A percentile compares a stretch with the other conserved stretches of the same genome.
These are phyloP conservation scores for Bombus terrestris DNA, from an alignment of 1,140 invertebrate species.

Conservation along the genomic window DNA sequence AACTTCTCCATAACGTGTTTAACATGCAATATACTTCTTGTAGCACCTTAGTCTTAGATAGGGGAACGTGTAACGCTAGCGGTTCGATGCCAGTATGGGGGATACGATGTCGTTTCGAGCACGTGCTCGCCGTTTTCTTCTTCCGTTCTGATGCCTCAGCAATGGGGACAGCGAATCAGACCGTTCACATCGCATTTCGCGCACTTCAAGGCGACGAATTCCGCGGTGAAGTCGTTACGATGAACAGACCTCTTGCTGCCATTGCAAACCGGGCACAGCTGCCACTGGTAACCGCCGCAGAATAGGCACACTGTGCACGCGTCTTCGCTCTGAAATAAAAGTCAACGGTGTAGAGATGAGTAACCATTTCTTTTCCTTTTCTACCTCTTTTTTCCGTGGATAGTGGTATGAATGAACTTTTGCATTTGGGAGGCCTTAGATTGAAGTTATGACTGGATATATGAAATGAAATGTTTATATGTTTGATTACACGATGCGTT, in stretches of 20 bases:
- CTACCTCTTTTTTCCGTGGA: no score
- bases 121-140: constrained; percentile 6
- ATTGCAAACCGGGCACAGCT: constrained; percentile 95
- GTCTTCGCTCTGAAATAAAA: constrained; percentile 87
- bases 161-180: constrained; percentile 92
- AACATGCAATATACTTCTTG: constrained; percentile 56
- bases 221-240: constrained; percentile 95
- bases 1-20: constrained; percentile 9
- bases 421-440: no score
- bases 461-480: no score
- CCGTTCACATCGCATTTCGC: constrained; percentile 98
- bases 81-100: constrained; percentile 12
- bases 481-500: no score
- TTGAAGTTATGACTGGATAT: no score
- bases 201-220: constrained; percentile 97
- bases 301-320: constrained; percentile 89
- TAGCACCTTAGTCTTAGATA: constrained; percentile 65
- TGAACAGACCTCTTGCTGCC: constrained; percentile 97
- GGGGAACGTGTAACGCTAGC: constrained; percentile 33
- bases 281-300: constrained; percentile 94
- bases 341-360: not conserved
- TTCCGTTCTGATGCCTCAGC: constrained; percentile 30
- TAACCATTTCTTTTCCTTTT: no score
- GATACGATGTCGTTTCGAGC: constrained; percentile 26
- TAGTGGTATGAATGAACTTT: no score